Base-by-base conservation (phyloP, 2,113 vertebrate genomes). In the Chelonoidis abingdonii region DNA sequence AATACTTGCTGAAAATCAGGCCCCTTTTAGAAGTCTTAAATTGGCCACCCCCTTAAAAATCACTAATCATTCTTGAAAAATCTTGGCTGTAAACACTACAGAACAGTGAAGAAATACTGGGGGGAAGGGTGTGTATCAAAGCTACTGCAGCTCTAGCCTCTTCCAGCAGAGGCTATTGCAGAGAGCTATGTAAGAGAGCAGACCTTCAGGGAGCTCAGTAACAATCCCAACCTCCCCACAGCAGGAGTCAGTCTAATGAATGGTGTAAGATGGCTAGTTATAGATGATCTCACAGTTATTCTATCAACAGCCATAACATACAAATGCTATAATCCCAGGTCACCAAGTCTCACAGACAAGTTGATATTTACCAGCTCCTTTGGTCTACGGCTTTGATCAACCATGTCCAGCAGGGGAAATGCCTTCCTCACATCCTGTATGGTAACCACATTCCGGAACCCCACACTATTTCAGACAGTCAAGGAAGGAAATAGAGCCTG, bases 391-490 rank as follows among this genome's bases (percentile, higher is more conserved):
- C 98, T 98, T 29, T 98, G 99, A 97, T 99, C 99, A 95, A 99
- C 99, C 86, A 99, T 98, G 97, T 99, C 99, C 10, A 99, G 97
- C 35, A 99, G 96, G 35, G 99, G 99, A 97, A 99, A 99, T 0
- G 99, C 99, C 12, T 98, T 98, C 89, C 99, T 98, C 86, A 99
- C 96, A 83, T 98, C 98, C n/a, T 99, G 99, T 53, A 99, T 97
- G 25, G 99, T 99, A 22, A 99, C 97, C 65, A 99, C 97, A 1
- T 99, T 98, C 95, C 98, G 97, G 97, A 99, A 99, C 17, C 99
- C 99, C 96, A 99, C 95, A 95, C 99, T 99, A 93, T 57, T 93
- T 94, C 81, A 86, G 4, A 92, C 62, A 75, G 54, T 98, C 87
- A 98, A 97, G 97, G 96, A 98, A 98, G 88, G 50, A 52, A 89